Percentiles rank a stretch among this genome's conserved stretches.
Conservation (phyloP, 2,797 vertebrate species). For the Periparus ater region DNA sequence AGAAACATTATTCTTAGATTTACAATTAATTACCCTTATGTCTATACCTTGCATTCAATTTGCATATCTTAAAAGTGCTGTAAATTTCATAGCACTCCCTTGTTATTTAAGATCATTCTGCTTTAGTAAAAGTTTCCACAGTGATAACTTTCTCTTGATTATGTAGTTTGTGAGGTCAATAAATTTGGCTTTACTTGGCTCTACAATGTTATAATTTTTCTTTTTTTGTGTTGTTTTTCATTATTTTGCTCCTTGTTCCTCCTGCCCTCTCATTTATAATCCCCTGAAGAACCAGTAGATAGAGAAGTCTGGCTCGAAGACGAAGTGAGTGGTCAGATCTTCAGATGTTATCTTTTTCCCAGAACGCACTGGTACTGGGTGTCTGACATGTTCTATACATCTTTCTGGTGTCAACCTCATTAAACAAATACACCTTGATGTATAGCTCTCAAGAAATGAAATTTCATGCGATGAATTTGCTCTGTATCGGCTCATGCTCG, state of each 20-base stretch:
- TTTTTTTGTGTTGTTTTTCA: conserved; percentile 77
- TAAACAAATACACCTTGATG: conserved; percentile 90
- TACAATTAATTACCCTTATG: conserved; percentile 95
- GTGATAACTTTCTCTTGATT: conserved; percentile 78
- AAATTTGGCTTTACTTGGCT: conserved; percentile 77
- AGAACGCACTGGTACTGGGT: conserved; percentile 87
- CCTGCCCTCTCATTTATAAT: conserved; percentile 93
- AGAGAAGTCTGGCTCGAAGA: conserved; percentile 87
- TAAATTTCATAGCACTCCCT: conserved; percentile 87
- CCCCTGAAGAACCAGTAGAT: conserved; percentile 84
- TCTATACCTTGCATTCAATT: conserved; percentile 95
- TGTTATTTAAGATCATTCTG: conserved; percentile 83
- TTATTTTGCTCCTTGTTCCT: conserved; percentile 88
- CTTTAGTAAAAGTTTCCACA: conserved; percentile 77
- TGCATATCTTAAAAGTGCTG: conserved; percentile 94
- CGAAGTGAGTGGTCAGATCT: conserved; percentile 90
- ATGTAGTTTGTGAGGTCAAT: conserved; percentile 76
- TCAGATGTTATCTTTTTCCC: conserved; percentile 90
- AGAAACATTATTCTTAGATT: conserved; percentile 95
- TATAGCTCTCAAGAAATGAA: conserved; percentile 88
- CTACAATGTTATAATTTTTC: conserved; percentile 78
- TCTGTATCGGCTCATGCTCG: conserved; percentile 61
- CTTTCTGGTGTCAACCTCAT: conserved; percentile 90
- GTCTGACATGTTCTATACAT: conserved; percentile 94
- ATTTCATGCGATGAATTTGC: conserved; percentile 70